Conservation (phyloP, 92 coral and sea anemone species). For the Parazoanthus swiftii region DNA sequence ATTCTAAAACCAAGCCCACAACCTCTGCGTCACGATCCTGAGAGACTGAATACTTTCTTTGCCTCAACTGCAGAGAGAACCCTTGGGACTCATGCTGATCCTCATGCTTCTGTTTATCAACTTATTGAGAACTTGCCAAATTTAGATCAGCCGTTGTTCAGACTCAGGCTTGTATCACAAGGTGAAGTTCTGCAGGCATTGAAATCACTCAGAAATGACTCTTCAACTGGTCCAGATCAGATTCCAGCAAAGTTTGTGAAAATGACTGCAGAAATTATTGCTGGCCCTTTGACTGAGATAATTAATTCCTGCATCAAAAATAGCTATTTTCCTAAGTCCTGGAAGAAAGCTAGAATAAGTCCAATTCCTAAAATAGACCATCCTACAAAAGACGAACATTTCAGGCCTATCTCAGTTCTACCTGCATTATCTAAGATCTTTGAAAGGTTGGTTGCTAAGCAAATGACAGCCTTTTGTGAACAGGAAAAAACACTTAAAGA, state of each 20-base stretch:
- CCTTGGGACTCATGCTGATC: conserved; percentile 13
- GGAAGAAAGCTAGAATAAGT: conserved; percentile 25
- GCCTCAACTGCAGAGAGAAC: conserved; percentile 55
- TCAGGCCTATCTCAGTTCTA: conserved; percentile 17
- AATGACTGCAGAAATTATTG: neutral
- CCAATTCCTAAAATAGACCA: conserved; percentile 31
- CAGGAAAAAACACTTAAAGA: conserved; percentile 3
- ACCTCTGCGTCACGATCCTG: conserved; percentile 49
- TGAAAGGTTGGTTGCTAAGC: conserved; percentile 17
- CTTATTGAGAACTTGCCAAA: conserved; percentile 32
- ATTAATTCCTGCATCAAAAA: neutral
- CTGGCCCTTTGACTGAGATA: neutral
- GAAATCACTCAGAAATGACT: conserved; percentile 15
- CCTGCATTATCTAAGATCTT: conserved; percentile 25
- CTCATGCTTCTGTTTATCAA: conserved; percentile 7
- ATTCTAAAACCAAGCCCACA: conserved; percentile 42
- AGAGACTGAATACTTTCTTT: conserved; percentile 34
- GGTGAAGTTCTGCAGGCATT: conserved; percentile 37
- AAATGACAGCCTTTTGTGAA: conserved; percentile 8
- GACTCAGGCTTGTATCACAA: conserved; percentile 27
- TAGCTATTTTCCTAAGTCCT: conserved; percentile 14
- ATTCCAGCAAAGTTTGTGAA: neutral
- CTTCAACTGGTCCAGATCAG: neutral
- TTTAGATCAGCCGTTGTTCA: neutral
- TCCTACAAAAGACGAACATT: conserved; percentile 15